phyloP scores from a whole-genome alignment of 2,113 vertebrate species.

The Scopus umbretta region DNA sequence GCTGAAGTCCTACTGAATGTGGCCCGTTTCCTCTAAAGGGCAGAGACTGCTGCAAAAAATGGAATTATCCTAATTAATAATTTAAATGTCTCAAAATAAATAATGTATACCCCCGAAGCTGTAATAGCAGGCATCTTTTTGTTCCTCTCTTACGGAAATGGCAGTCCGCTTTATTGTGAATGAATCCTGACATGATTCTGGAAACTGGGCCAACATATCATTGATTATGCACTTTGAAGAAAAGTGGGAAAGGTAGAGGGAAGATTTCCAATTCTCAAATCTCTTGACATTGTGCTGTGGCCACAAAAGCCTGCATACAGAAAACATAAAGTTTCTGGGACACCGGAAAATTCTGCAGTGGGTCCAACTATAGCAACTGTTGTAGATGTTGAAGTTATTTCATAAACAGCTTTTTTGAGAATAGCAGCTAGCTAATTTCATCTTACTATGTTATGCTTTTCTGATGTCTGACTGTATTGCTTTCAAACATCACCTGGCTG shows the following conservation, averaged over 20 bases:
- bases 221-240: constrained; percentile 61
- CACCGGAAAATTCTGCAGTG: neutral
- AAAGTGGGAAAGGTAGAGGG: constrained; percentile 19
- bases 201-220: constrained; percentile 45
- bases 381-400: neutral
- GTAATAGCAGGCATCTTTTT: constrained; percentile 52
- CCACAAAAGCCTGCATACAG: neutral
- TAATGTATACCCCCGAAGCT: constrained; percentile 50
- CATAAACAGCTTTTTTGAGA: neutral
- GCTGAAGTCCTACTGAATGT: neutral
- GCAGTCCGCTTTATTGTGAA: constrained; percentile 48
- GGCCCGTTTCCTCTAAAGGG: neutral
- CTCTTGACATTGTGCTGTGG: neutral
- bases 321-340: neutral
- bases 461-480: neutral
- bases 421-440: neutral
- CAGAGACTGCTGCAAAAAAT: constrained; percentile 33
- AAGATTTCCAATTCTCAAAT: neutral
- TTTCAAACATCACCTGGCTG: neutral
- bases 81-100: constrained; percentile 62
- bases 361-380: neutral
- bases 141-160: constrained; percentile 19
- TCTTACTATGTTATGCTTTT: neutral
- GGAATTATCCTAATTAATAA: constrained; percentile 59
- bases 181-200: constrained; percentile 32